Evolutionary conservation across 1,140 invertebrate genomes (phyloP).

Genomic region (Dryas iulia): DNA sequence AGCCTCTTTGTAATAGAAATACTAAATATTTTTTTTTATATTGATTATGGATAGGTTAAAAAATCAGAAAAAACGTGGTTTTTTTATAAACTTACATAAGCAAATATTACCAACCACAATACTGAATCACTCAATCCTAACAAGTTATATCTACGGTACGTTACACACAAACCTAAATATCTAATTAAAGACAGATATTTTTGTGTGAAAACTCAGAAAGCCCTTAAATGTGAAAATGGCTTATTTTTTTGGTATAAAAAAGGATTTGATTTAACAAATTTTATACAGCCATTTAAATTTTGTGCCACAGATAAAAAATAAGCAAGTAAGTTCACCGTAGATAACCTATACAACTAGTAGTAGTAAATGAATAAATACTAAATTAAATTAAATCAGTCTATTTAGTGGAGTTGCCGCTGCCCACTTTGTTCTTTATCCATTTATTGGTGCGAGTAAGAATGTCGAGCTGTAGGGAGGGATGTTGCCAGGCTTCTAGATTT

Average conservation of each 20-base stretch:
- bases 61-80: background rate
- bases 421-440: slow-evolving; percentile 71
- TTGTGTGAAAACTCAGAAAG: background rate
- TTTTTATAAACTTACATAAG: slow-evolving; percentile 9
- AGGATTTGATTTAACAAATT: background rate
- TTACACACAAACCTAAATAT: background rate
- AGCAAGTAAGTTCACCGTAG: too few species aligned
- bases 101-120: slow-evolving; percentile 44
- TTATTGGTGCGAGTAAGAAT: slow-evolving; percentile 73
- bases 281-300: background rate
- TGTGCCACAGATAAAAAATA: background rate
- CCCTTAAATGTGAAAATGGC: background rate
- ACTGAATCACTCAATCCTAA: slow-evolving; percentile 44
- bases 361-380: slow-evolving; percentile 15
- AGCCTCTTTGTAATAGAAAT: background rate
- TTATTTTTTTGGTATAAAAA: background rate
- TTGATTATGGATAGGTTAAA: background rate
- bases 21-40: background rate
- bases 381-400: slow-evolving; percentile 39
- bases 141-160: slow-evolving; percentile 12
- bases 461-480: slow-evolving; percentile 60
- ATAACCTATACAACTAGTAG: too few species aligned
- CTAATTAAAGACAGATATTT: background rate
- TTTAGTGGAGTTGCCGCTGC: slow-evolving; percentile 57
- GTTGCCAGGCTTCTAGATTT: slow-evolving; percentile 74